These are phyloP conservation scores for Caenorhabditis sp. DNA, from an alignment of 2,888 invertebrate genomes.

Conservation along the genomic window DNA sequence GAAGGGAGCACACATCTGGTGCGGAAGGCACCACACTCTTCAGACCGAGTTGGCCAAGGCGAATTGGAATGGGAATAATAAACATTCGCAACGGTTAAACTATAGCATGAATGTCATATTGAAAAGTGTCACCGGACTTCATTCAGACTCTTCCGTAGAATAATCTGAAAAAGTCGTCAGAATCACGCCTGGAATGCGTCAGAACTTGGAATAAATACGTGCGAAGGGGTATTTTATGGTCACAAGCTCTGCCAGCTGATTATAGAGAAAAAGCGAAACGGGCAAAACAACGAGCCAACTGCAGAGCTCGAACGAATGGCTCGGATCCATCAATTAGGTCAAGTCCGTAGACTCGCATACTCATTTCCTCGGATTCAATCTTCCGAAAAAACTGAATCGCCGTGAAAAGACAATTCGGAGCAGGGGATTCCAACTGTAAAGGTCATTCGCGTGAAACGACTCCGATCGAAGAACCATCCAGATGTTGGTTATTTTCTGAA, in stretches of 20 bases:
- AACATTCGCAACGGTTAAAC: no score
- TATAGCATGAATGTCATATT: no score
- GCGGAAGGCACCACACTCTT: no score
- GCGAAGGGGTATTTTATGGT: constrained; percentile 22
- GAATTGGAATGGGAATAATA: background rate
- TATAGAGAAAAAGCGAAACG: constrained; percentile 7
- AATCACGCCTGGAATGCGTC: constrained; percentile 6
- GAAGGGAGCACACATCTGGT: constrained; percentile 21
- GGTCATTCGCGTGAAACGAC: constrained; percentile 26
- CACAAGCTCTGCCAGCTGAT: constrained; percentile 14
- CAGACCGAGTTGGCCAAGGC: constrained; percentile 7
- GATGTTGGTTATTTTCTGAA: constrained; percentile 19
- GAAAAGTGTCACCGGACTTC: no score
- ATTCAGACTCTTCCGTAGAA: no score
- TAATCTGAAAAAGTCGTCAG: constrained; percentile 4
- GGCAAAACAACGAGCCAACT: constrained; percentile 1
- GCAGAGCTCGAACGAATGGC: no score
- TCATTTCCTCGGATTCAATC: no score
- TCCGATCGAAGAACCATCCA: background rate
- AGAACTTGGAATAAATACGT: constrained; percentile 11
- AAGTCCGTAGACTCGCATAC: no score
- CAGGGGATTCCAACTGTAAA: no score
- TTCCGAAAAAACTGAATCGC: no score
- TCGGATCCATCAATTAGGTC: no score
- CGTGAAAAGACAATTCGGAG: background rate